phyloP scores from a whole-genome alignment of 1,140 invertebrate genomes.

The Philotrypesis tridentata region DNA sequence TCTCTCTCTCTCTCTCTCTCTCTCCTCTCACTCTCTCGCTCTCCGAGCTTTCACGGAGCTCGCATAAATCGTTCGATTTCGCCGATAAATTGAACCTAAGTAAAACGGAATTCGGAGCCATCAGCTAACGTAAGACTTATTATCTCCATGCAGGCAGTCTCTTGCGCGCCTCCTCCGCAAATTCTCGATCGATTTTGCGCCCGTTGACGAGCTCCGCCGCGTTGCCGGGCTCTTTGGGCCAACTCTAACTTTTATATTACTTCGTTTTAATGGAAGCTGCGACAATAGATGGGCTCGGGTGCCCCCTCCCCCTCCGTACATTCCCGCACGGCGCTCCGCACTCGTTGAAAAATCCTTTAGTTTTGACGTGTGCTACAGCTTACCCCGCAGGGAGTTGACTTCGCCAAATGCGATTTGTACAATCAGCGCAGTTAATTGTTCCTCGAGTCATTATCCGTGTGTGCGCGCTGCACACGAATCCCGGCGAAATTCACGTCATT shows the following conservation, averaged over 20 bases:
- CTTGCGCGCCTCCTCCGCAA: neutral
- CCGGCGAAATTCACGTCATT: too few relatives aligned
- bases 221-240: neutral
- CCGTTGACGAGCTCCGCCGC: slow-evolving; percentile 4
- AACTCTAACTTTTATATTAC: slow-evolving; percentile 5
- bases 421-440: too few relatives aligned
- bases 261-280: neutral
- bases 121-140: slow-evolving; percentile 33
- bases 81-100: slow-evolving; percentile 42
- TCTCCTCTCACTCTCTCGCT: neutral
- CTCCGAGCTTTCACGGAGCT: slow-evolving; percentile 16
- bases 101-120: slow-evolving; percentile 41
- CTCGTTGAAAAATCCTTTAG: neutral
- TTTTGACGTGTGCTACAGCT: too few relatives aligned
- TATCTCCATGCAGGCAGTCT: slow-evolving; percentile 8
- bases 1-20: too few relatives aligned
- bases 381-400: too few relatives aligned
- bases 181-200: slow-evolving; percentile 7
- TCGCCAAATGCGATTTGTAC: too few relatives aligned
- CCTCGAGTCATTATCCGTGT: too few relatives aligned
- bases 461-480: too few relatives aligned
- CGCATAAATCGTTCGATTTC: slow-evolving; percentile 42
- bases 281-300: neutral
- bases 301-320: too few relatives aligned
- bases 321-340: neutral